Percentiles rank a stretch among this genome's conserved stretches.
These are phyloP conservation scores for Mythimna loreyi DNA, from an alignment of 2,888 invertebrate species.

Conservation along the genomic window DNA sequence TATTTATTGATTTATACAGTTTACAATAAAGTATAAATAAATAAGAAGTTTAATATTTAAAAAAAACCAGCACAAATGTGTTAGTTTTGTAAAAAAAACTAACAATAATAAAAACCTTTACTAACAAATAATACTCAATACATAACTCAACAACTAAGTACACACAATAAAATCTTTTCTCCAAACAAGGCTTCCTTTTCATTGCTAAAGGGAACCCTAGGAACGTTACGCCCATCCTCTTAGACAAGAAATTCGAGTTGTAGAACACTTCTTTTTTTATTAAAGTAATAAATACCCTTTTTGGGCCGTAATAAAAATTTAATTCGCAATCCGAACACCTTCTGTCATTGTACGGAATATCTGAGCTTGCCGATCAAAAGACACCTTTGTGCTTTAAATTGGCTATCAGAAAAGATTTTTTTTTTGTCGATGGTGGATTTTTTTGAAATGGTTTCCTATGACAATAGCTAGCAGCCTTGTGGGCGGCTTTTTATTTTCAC, in stretches of 20 bases:
- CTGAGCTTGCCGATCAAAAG: constrained; percentile 41
- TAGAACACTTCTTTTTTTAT: constrained; percentile 55
- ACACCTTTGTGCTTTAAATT: constrained; percentile 59
- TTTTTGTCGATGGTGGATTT: constrained; percentile 24
- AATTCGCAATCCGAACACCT: constrained; percentile 61
- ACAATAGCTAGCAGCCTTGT: not conserved
- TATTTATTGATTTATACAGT: too few relatives aligned
- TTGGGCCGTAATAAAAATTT: constrained; percentile 62
- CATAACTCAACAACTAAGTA: not conserved
- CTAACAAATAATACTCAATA: not conserved
- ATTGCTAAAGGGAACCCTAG: constrained; percentile 3
- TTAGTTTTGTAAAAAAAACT: too few relatives aligned
- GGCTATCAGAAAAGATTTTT: constrained; percentile 42
- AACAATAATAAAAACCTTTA: too few relatives aligned
- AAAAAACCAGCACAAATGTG: too few relatives aligned
- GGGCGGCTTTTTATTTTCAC: constrained; percentile 2
- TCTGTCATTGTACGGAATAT: constrained; percentile 32
- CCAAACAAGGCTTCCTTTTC: not conserved
- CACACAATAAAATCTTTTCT: not conserved
- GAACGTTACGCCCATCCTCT: constrained; percentile 5
- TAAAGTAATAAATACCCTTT: constrained; percentile 66
- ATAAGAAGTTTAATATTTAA: too few relatives aligned
- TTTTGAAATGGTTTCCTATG: constrained; percentile 7
- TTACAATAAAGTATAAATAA: too few relatives aligned
- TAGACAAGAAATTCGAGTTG: constrained; percentile 37